Conservation (phyloP, 2,888 invertebrate genomes). For the Orchesella flavescens region DNA sequence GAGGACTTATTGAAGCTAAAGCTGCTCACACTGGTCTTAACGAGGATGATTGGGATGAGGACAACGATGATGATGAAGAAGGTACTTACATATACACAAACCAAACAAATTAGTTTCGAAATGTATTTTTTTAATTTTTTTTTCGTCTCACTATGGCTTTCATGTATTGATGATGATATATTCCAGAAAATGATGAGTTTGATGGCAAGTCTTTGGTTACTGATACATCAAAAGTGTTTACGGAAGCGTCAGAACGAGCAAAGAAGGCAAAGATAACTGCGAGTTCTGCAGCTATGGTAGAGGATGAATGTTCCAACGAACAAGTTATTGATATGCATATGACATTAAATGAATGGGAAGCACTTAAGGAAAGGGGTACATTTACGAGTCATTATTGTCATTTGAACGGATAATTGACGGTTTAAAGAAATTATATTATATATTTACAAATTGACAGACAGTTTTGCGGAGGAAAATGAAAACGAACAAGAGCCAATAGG, state of each 20-base stretch:
- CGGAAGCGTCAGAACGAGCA: not conserved
- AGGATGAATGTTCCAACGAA: constrained; percentile 7
- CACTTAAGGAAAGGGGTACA: not conserved
- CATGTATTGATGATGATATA: too few species aligned
- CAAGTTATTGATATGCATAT: not conserved
- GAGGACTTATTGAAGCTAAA: not conserved
- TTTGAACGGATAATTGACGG: too few species aligned
- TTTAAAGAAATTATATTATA: too few species aligned
- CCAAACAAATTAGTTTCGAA: too few species aligned
- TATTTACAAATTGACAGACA: not conserved
- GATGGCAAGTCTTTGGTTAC: constrained; percentile 1
- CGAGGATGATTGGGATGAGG: too few species aligned
- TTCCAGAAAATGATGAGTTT: not conserved
- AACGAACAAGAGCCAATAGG: not conserved
- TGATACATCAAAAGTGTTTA: constrained; percentile 7
- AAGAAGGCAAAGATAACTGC: not conserved
- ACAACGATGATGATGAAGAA: not conserved
- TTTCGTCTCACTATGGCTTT: too few species aligned
- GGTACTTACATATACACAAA: not conserved
- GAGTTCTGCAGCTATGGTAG: not conserved
- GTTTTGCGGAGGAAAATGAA: not conserved
- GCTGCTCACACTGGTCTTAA: too few species aligned
- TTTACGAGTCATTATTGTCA: not conserved
- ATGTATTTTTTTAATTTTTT: too few species aligned
- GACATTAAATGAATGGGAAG: not conserved